Conservation (phyloP, 2,113 vertebrate genomes). For the Thunnus maccoyii region DNA sequence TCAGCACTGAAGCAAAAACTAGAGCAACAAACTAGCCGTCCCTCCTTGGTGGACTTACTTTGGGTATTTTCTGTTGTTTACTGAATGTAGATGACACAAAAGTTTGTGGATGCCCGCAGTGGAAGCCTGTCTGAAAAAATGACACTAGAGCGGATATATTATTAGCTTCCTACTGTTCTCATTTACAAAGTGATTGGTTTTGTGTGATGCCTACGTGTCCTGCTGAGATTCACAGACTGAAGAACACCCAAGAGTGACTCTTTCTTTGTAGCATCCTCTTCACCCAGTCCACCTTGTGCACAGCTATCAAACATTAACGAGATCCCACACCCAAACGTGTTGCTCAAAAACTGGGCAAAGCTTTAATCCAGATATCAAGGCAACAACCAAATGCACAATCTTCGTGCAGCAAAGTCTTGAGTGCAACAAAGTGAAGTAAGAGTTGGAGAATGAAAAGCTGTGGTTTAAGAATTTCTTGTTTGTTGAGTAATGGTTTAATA, state of each 20-base stretch:
- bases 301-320: constrained; percentile 15
- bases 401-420: neutral
- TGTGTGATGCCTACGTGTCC: constrained; percentile 48
- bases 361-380: neutral
- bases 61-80: constrained; percentile 40
- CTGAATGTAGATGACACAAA: constrained; percentile 49
- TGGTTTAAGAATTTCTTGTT: too few relatives aligned
- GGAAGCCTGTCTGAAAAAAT: constrained; percentile 46
- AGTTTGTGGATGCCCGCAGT: constrained; percentile 32
- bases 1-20: constrained; percentile 26
- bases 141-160: constrained; percentile 58
- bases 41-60: neutral
- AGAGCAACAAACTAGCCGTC: constrained; percentile 15
- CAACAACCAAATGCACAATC: neutral
- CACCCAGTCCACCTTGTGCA: constrained; percentile 19
- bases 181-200: constrained; percentile 81
- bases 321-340: constrained; percentile 7
- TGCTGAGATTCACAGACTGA: constrained; percentile 55
- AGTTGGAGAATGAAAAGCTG: neutral
- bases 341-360: neutral
- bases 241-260: constrained; percentile 32
- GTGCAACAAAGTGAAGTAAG: neutral
- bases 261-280: constrained; percentile 33
- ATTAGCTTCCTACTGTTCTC: constrained; percentile 77
- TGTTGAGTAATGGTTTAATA: neutral